Base-by-base conservation (phyloP, 2,797 vertebrate species). In the Falco biarmicus region DNA sequence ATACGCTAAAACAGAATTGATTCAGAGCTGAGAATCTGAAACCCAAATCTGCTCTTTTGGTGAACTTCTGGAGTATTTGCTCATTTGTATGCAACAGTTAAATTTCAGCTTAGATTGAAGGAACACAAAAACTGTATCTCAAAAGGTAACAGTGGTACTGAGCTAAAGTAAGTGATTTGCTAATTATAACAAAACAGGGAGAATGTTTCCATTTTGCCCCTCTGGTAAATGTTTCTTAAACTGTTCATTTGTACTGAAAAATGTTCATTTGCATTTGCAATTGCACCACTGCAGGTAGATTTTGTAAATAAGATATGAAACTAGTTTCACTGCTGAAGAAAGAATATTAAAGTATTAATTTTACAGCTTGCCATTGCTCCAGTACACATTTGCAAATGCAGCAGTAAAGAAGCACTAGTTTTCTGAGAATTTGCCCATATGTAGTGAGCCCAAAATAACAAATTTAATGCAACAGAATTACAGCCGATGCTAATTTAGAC, bases 291-390 rank as follows among this genome's bases (percentile, higher is more conserved):
- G 57, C 37, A 24, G 82, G 59, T 93, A 79, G 87, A 89, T 94
- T 95, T 89, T 91, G 41, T 69, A 97, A 97, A 90, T 13, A 51
- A 90, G 59, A 87, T 95, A 56, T 28, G 50, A 94, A 96, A 81
- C 84, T 70, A 34, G 43, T 93, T 78, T 90, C 56, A 25, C 32
- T 87, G 59, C 68, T 94, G 31, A 48, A 65, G 88, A 78, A 95
- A 95, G 85, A 61, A 78, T 89, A 96, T 95, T 96, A 91, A 97
- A 91, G 61, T 96, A 97, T 94, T 96, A 96, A 97, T 97, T 96
- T 91, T 92, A 48, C 59, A 65, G 34, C 39, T 87, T 97, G 65
- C 87, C 87, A 65, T 74, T 80, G 56, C 73, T 60, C 76, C 60
- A 82, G 54, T 56, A 74, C 66, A 61, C 69, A 76, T 94, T 93